Percentiles rank a stretch among this genome's conserved stretches.
Conservation (phyloP, 1,140 invertebrate genomes). For the Drosophila setifemur region DNA sequence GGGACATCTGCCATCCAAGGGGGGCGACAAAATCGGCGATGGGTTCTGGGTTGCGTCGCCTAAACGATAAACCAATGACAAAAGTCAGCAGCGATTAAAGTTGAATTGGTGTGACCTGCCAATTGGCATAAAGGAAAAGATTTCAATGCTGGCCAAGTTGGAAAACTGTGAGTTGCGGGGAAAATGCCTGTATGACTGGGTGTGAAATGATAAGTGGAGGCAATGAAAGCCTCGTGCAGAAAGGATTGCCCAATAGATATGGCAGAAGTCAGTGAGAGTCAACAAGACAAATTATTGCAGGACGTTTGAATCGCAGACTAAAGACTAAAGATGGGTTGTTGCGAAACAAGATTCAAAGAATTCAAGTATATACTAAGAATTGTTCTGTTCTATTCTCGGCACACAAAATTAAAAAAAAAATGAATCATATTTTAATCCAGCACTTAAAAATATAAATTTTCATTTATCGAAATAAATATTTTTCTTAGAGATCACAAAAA, state of each 20-base stretch:
- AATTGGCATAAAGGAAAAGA: slow-evolving; percentile 47
- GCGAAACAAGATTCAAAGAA: too few relatives aligned
- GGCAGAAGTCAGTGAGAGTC: not conserved
- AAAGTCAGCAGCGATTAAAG: slow-evolving; percentile 78
- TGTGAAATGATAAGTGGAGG: slow-evolving; percentile 9
- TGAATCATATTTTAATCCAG: too few relatives aligned
- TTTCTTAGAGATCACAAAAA: too few relatives aligned
- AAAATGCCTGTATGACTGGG: not conserved
- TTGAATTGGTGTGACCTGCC: slow-evolving; percentile 71
- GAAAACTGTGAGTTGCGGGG: slow-evolving; percentile 5
- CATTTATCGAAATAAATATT: too few relatives aligned
- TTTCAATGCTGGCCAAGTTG: slow-evolving; percentile 27
- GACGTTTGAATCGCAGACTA: not conserved
- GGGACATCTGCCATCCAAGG: too few relatives aligned
- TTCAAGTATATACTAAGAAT: too few relatives aligned
- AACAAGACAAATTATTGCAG: slow-evolving; percentile 1
- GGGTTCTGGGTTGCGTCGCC: slow-evolving; percentile 50
- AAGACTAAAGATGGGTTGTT: too few relatives aligned
- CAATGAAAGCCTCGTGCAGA: not conserved
- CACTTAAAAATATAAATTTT: too few relatives aligned
- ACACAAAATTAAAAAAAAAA: too few relatives aligned
- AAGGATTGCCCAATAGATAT: not conserved
- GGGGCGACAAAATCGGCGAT: too few relatives aligned
- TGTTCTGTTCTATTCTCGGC: too few relatives aligned
- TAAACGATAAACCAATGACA: slow-evolving; percentile 76